Evolutionary conservation across 2,113 vertebrate species (phyloP).

Genomic region (Menidia beryllina): DNA sequence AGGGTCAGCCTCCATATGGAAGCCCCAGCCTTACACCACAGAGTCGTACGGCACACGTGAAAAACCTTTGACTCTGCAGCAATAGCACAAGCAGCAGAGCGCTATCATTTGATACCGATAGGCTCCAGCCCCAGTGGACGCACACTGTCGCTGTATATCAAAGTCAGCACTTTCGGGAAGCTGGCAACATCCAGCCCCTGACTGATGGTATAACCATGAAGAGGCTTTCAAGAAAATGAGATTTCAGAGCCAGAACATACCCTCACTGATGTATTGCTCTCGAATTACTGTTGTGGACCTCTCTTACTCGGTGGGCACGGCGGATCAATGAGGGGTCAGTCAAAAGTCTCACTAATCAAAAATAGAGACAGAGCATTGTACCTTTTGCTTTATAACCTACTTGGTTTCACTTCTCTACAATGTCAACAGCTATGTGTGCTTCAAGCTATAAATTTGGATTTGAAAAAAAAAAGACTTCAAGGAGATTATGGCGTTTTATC

Average conservation of each 20-base stretch:
- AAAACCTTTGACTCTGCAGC: slow-evolving; percentile 30
- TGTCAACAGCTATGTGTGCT: background rate
- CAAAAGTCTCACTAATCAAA: slow-evolving; percentile 24
- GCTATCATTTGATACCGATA: slow-evolving; percentile 47
- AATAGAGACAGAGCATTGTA: background rate
- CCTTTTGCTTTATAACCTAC: background rate
- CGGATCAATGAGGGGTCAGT: slow-evolving; percentile 5
- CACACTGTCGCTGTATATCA: slow-evolving; percentile 46
- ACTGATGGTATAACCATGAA: slow-evolving; percentile 57
- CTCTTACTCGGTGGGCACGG: background rate
- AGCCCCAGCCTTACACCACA: slow-evolving; percentile 41
- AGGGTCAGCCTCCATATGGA: slow-evolving; percentile 23
- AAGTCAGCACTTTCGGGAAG: slow-evolving; percentile 23
- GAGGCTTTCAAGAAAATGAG: slow-evolving; percentile 71
- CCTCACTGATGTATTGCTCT: slow-evolving; percentile 55
- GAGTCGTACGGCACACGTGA: slow-evolving; percentile 39
- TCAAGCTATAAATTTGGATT: background rate
- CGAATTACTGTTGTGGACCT: slow-evolving; percentile 42
- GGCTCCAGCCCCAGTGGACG: slow-evolving; percentile 34
- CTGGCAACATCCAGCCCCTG: slow-evolving; percentile 33
- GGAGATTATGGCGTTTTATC: slow-evolving; percentile 20
- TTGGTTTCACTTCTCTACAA: background rate
- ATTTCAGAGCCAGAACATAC: slow-evolving; percentile 37
- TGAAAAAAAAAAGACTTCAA: background rate
- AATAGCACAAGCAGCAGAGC: slow-evolving; percentile 38